A percentile compares a stretch with the other conserved stretches of the same genome.
These are phyloP conservation scores for Tragelaphus buxtoni DNA, from an alignment of 2,113 vertebrate species.

Conservation along the genomic window DNA sequence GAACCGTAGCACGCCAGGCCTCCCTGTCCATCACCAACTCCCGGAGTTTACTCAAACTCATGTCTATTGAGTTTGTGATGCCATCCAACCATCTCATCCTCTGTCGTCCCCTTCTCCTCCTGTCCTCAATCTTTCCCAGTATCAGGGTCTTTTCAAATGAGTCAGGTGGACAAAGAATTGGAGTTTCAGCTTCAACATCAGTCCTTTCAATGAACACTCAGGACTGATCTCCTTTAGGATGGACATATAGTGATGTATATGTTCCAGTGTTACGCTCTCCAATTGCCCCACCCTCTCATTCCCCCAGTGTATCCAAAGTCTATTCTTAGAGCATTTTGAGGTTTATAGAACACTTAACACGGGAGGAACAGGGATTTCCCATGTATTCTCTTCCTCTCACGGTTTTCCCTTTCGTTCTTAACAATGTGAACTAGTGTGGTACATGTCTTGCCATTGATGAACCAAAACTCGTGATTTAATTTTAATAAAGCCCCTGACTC, in stretches of 20 bases:
- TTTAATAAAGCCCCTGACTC: neutral
- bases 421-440: accelerated
- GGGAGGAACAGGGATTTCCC: neutral
- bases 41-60: no score
- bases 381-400: accelerated
- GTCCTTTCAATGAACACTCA: no score
- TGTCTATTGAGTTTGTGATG: no score
- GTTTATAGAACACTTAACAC: neutral
- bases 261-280: neutral
- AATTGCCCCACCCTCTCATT: neutral
- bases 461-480: accelerated
- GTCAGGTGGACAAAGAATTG: no score
- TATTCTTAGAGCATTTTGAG: neutral
- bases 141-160: no score
- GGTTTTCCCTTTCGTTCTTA: accelerated
- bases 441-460: neutral
- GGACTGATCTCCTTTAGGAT: no score
- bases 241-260: neutral
- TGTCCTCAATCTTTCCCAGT: no score
- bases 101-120: no score
- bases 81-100: no score
- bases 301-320: neutral
- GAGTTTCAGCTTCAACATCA: no score
- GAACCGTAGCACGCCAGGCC: no score
- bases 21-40: no score